Evolutionary conservation across 2,797 vertebrate genomes (phyloP), one percentile per base, ranked within the genome.

Genomic region (Pseudochromis fuscus): DNA sequence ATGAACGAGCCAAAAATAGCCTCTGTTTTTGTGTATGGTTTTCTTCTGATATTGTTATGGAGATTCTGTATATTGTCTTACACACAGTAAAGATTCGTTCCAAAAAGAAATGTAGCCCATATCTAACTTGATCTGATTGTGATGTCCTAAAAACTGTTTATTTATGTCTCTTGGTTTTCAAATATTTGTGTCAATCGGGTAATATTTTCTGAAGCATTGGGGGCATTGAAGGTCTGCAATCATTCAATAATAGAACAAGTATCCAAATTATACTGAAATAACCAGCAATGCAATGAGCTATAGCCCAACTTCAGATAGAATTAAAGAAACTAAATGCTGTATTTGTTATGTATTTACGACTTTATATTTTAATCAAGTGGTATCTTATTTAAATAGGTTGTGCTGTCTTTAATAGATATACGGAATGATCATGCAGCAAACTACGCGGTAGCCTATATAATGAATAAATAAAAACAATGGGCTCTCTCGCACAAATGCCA

Each of bases 11-110:
- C 83, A 86, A 81, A 84, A 81, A 71, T 37, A 77, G 31, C 61
- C 52, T 82, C 38, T 77, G 66, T 84, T 87, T 82, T 66, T 86
- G 71, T 90, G 68, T 75, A 37, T 78, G 50, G 23, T 87, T 90
- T 88, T 81, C 62, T 82, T 87, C 82, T 84, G 83, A 84, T 91
- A 86, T 87, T 90, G 80, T 78, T 84, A 83, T 83, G 84, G 67
- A 84, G 88, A 89, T 85, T 53, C 46, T 90, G 86, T 89, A 89
- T 82, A 88, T 88, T 81, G 64, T 84, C 74, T 77, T 60, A 64
- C 64, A 72, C n/a, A 67, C 65, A 88, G 84, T 91, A 89, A 89
- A 91, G 46, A 79, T 80, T 82, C 8, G 55, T 80, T 86, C 51
- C 19, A 77, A 75, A 82, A 80, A 59, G 16, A 60, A 38, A 45